A percentile compares a stretch with the other conserved stretches of the same genome.
phyloP scores from a whole-genome alignment of 2,888 invertebrate species.

The Morpho achilles region DNA sequence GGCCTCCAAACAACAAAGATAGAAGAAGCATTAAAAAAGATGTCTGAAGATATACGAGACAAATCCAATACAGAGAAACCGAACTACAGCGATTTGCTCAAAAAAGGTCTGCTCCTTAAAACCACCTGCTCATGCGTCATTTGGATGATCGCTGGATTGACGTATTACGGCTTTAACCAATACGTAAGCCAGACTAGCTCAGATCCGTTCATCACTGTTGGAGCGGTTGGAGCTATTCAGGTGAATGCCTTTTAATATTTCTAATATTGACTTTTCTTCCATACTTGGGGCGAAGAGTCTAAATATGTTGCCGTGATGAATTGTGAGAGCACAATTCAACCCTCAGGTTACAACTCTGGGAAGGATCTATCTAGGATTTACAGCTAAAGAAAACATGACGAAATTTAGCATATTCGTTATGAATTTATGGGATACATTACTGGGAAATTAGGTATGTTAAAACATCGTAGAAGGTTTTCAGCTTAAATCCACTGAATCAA shows the following conservation, averaged over 20 bases:
- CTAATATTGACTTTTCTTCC: no score
- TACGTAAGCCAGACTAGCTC: slow-evolving; percentile 89
- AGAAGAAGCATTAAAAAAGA: slow-evolving; percentile 56
- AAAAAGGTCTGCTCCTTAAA: slow-evolving; percentile 81
- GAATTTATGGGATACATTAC: no score
- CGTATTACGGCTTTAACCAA: slow-evolving; percentile 91
- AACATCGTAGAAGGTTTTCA: no score
- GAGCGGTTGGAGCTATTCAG: slow-evolving; percentile 77
- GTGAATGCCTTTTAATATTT: slow-evolving; percentile 32
- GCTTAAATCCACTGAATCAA: no score
- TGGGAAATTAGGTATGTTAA: no score
- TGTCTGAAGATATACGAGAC: slow-evolving; percentile 42
- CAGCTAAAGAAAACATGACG: no score
- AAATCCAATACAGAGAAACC: slow-evolving; percentile 51
- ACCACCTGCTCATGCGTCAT: slow-evolving; percentile 83
- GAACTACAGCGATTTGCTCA: slow-evolving; percentile 81
- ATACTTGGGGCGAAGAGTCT: no score
- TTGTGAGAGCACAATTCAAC: no score
- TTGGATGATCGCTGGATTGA: slow-evolving; percentile 90
- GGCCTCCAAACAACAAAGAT: slow-evolving; percentile 69
- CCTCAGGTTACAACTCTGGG: no score
- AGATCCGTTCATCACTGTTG: slow-evolving; percentile 89
- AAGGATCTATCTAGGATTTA: no score
- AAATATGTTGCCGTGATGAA: no score
- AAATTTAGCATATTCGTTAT: no score